Percentiles rank a stretch among this genome's conserved stretches.
These are phyloP conservation scores for Drosophila guanche DNA, from an alignment of 1,140 invertebrate species.

Conservation along the genomic window DNA sequence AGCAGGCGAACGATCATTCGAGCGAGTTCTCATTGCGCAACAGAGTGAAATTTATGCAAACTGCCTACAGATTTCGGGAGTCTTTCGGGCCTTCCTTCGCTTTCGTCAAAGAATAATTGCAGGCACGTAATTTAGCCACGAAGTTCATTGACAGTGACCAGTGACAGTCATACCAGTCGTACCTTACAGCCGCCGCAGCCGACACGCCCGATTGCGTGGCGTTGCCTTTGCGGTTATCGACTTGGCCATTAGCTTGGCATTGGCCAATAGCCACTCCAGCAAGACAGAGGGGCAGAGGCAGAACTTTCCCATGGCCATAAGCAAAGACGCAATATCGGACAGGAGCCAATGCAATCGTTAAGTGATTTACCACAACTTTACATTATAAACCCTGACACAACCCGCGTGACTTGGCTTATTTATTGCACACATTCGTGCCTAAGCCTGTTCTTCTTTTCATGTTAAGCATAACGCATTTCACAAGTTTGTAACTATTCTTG, in stretches of 20 bases:
- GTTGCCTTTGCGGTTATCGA: constrained; percentile 46
- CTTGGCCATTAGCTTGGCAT: constrained; percentile 48
- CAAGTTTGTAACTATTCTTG: too few species aligned
- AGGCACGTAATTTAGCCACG: constrained; percentile 57
- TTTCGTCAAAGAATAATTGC: constrained; percentile 67
- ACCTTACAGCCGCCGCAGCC: constrained; percentile 6
- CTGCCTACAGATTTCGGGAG: constrained; percentile 23
- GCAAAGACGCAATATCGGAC: constrained; percentile 27
- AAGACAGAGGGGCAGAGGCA: background rate
- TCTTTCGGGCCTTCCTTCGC: constrained; percentile 1
- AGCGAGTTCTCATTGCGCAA: constrained; percentile 56
- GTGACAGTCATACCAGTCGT: constrained; percentile 26
- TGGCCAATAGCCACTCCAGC: constrained; percentile 51
- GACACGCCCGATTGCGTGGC: constrained; percentile 68
- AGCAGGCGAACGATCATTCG: constrained; percentile 2
- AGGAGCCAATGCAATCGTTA: too few species aligned
- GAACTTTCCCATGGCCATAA: constrained; percentile 22
- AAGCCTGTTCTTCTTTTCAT: too few species aligned
- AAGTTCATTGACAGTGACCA: constrained; percentile 76
- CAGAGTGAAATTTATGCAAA: constrained; percentile 47
- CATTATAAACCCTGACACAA: too few species aligned
- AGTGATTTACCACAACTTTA: too few species aligned
- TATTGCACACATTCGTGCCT: too few species aligned
- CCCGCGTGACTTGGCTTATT: too few species aligned
- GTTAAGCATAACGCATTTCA: too few species aligned